A percentile compares a stretch with the other conserved stretches of the same genome.
These are phyloP conservation scores for Lytechinus pictus DNA, from an alignment of 35 echinoderm and acorn worm genomes.

Conservation along the genomic window DNA sequence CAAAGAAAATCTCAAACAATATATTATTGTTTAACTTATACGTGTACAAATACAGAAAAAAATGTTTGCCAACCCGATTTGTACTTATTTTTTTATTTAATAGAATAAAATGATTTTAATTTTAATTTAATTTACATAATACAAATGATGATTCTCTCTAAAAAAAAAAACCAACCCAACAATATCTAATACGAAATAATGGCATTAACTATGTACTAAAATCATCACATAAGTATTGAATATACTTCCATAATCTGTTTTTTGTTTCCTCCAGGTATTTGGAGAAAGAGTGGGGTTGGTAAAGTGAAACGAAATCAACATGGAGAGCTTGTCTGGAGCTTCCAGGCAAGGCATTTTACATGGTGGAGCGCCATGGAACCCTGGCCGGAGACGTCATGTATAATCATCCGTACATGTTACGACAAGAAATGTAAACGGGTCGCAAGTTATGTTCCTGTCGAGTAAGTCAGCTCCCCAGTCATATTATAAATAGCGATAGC, in stretches of 20 bases:
- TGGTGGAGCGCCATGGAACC: constrained; percentile 80
- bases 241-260: no score
- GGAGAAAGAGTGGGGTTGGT: constrained; percentile 71
- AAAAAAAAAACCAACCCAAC: not conserved
- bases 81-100: no score
- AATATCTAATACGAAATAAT: not conserved
- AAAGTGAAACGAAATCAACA: constrained; percentile 16
- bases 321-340: constrained; percentile 57
- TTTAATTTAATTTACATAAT: no score
- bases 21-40: no score
- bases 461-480: not conserved
- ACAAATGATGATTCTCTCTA: no score
- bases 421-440: constrained; percentile 65
- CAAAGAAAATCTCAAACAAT: no score
- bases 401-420: constrained; percentile 70
- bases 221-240: not conserved
- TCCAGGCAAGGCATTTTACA: constrained; percentile 64
- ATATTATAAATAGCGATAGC: no score
- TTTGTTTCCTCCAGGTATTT: constrained; percentile 58
- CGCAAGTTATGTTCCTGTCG: constrained; percentile 35
- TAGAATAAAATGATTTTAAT: no score
- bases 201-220: not conserved
- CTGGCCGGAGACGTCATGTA: constrained; percentile 74
- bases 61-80: no score
- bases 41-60: no score